Evolutionary conservation across 2,888 invertebrate species (phyloP), one percentile per base, ranked within the genome.

Genomic region (Macropis europaea): DNA sequence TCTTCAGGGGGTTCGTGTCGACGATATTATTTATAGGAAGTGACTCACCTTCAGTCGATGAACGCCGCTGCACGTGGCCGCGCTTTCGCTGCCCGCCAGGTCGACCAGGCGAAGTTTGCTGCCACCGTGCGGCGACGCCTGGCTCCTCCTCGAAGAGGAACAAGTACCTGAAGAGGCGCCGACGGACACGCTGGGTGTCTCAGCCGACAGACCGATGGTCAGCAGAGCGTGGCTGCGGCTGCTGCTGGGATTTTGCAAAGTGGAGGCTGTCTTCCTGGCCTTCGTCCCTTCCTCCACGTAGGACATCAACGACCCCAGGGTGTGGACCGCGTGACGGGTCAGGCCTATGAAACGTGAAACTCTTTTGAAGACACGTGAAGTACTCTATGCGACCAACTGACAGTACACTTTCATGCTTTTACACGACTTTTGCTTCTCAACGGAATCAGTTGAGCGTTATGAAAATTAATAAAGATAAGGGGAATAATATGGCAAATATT

Each of bases 221-320:
- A 95, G 92, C 50, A 95, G 91, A 0, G 95, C 94, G 89, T 95
- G 95, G 53, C 95, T 95, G 11, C 95, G 91, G 64, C 95, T 95
- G 22, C 95, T 95, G 60, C 92, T 92, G 11, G 93, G 91, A 89
- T 96, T 95, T 50, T 94, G 93, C 48, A 93, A 91, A 0, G 95
- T 96, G 32, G 94, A 92, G 0, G 95, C 95, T 11, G 94, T 94
- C 77, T 93, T 93, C 15, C 96, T 90, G 11, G 93, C 91, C 38
- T 90, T 90, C 13, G 93, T 92, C 0, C 95, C 95, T 75, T 92
- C 92, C 60, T 91, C 90, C 67, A 95, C 92, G 82, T 93, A 91
- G 22, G 92, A 89, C 77, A 93, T 89, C 19, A 95, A 91, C 50
- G 92, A 91, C 30, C 90, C 90, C 56, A 92, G 90, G 83, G 92